A percentile compares a stretch with the other conserved stretches of the same genome.
phyloP scores from a whole-genome alignment of 2,113 vertebrate species.

The Pachypanchax playfairii region DNA sequence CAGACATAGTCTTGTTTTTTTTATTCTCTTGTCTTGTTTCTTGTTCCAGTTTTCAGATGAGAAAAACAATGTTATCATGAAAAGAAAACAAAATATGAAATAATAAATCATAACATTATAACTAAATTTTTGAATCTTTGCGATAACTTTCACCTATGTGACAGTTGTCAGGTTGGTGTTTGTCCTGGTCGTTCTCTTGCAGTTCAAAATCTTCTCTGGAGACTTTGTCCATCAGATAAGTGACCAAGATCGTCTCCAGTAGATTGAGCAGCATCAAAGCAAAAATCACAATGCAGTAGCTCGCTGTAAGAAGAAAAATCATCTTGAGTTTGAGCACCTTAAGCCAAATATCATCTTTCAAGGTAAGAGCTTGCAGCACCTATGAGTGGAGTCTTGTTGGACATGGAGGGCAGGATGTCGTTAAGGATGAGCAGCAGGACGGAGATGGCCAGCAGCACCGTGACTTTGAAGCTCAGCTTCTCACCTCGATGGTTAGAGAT shows the following conservation, averaged over 20 bases:
- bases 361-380: conserved; percentile 56
- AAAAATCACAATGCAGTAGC: conserved; percentile 79
- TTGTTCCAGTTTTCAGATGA: no score
- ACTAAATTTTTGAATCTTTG: no score
- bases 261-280: conserved; percentile 80
- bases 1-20: no score
- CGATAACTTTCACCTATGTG: conserved; percentile 27
- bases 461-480: conserved; percentile 80
- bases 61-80: neutral
- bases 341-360: neutral
- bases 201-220: neutral
- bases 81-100: neutral
- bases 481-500: conserved; percentile 79
- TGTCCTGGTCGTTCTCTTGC: neutral
- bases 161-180: neutral
- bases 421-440: conserved; percentile 79
- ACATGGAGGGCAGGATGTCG: conserved; percentile 76
- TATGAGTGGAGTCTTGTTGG: conserved; percentile 74
- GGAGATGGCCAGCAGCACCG: conserved; percentile 75
- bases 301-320: conserved; percentile 40
- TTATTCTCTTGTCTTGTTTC: no score
- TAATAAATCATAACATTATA: no score
- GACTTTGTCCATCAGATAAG: conserved; percentile 66
- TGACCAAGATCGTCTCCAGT: conserved; percentile 77
- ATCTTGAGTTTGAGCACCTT: neutral